Evolutionary conservation across 2,113 vertebrate species (phyloP).

Genomic region (Gobius niger): DNA sequence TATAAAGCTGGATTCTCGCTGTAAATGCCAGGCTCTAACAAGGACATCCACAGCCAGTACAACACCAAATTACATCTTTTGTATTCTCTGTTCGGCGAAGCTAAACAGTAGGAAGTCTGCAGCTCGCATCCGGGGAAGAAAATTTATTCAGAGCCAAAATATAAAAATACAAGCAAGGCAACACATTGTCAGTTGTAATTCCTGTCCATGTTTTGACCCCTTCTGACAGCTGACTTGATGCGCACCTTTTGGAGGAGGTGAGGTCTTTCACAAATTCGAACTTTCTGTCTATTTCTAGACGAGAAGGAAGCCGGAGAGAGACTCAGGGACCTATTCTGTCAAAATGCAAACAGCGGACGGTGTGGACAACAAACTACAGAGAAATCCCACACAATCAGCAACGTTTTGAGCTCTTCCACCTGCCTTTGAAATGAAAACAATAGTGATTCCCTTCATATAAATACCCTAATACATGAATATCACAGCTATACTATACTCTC

Average conservation of each 20-base stretch:
- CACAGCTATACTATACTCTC: too few species aligned
- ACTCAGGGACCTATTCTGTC: neutral
- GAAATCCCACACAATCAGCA: neutral
- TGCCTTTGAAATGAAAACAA: neutral
- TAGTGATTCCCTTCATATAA: too few species aligned
- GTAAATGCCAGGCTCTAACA: conserved; percentile 5
- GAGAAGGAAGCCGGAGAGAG: neutral
- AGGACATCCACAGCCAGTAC: neutral
- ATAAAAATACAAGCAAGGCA: neutral
- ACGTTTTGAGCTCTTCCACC: neutral
- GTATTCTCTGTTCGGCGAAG: neutral
- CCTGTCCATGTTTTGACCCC: neutral
- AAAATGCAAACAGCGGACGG: neutral
- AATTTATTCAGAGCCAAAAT: neutral
- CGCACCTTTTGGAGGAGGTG: conserved; percentile 10
- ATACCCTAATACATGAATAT: too few species aligned
- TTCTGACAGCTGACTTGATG: conserved; percentile 7
- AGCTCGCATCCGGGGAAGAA: neutral
- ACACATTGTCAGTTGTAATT: neutral
- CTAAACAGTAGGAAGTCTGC: neutral
- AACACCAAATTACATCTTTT: neutral
- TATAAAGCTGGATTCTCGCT: neutral
- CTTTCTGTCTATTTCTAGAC: conserved; percentile 7
- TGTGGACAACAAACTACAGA: neutral
- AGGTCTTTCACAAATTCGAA: conserved; percentile 6